Percentiles rank a stretch among this genome's conserved stretches.
These are phyloP conservation scores for Hecatera dysodea DNA, from an alignment of 2,888 invertebrate species.

Conservation along the genomic window DNA sequence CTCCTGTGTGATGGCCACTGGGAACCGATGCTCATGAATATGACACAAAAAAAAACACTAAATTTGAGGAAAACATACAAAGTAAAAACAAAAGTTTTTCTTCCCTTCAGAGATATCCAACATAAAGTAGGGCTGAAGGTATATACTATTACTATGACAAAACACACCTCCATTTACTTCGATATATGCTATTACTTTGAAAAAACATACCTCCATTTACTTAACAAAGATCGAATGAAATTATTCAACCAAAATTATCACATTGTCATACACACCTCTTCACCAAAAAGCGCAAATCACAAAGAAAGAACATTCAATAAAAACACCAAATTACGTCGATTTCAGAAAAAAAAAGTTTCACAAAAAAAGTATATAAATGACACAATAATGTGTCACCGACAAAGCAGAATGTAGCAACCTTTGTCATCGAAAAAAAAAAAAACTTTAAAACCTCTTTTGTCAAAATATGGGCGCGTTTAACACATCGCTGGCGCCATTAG, in stretches of 20 bases:
- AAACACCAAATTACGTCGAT: conserved; percentile 39
- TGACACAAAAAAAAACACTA: too few relatives aligned
- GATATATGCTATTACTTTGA: too few relatives aligned
- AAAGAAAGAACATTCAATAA: conserved; percentile 43
- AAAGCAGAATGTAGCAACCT: conserved; percentile 66
- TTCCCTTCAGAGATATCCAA: too few relatives aligned
- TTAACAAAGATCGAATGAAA: conserved; percentile 3
- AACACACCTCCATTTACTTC: too few relatives aligned
- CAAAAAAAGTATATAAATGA: conserved; percentile 58
- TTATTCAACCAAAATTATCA: conserved; percentile 15
- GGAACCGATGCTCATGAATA: too few relatives aligned
- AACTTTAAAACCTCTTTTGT: conserved; percentile 81
- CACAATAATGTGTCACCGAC: conserved; percentile 63
- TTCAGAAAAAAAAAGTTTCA: conserved; percentile 31
- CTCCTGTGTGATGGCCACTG: too few relatives aligned
- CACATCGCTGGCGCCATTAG: conserved; percentile 82
- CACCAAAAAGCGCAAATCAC: conserved; percentile 49
- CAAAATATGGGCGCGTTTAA: conserved; percentile 82
- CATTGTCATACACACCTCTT: background rate
- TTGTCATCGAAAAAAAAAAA: conserved; percentile 72
- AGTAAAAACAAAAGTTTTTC: too few relatives aligned
- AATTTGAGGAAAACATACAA: too few relatives aligned
- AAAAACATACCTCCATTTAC: background rate
- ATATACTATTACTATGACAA: too few relatives aligned
- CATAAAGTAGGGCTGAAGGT: too few relatives aligned